These are phyloP conservation scores for Notarius lentiginosus DNA, from an alignment of 2,113 vertebrate genomes.

Conservation along the genomic window DNA sequence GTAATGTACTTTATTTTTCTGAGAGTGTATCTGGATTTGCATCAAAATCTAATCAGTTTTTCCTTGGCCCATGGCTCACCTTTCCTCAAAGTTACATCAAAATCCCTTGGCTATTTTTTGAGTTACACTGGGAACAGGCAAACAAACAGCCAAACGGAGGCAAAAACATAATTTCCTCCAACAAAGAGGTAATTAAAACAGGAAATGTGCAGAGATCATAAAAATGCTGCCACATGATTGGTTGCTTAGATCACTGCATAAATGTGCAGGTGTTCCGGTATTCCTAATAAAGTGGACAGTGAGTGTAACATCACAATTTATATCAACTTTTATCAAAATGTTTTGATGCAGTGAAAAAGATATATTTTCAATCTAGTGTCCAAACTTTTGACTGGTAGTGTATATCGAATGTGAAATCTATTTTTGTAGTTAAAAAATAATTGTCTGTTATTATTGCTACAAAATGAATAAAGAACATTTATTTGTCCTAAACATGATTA, in stretches of 20 bases:
- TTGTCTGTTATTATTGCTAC: background rate
- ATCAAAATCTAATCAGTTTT: too few relatives aligned
- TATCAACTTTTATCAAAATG: background rate
- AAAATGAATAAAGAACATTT: constrained; percentile 1
- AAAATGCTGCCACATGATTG: too few relatives aligned
- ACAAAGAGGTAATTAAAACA: background rate
- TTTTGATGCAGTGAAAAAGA: background rate
- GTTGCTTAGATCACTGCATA: background rate
- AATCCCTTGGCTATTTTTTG: too few relatives aligned
- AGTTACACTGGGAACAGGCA: too few relatives aligned
- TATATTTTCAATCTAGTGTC: background rate
- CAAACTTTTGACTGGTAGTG: background rate
- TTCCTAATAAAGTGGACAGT: background rate
- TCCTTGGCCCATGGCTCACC: too few relatives aligned
- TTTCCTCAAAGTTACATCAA: too few relatives aligned
- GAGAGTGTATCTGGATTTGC: too few relatives aligned
- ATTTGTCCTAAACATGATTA: constrained; percentile 7
- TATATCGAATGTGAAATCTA: background rate
- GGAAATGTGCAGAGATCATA: background rate
- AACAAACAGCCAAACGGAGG: too few relatives aligned
- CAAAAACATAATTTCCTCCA: too few relatives aligned
- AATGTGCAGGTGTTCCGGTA: background rate
- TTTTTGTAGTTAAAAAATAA: background rate
- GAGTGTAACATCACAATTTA: background rate
- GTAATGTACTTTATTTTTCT: too few relatives aligned